Conservation (phyloP, 2,888 invertebrate genomes). For the Xiphydria camelus region DNA sequence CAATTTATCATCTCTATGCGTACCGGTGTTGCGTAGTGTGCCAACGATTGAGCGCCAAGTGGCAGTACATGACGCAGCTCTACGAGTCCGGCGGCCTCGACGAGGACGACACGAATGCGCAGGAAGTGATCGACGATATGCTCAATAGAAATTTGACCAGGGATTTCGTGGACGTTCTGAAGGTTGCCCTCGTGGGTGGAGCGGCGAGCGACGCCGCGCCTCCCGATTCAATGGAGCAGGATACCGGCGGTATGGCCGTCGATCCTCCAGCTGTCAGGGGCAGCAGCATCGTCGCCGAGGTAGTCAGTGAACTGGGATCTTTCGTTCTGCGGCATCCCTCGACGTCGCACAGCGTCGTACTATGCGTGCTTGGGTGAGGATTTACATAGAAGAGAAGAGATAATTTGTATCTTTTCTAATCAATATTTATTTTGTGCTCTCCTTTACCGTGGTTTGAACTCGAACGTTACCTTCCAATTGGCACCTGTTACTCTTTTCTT, state of each 20-base stretch:
- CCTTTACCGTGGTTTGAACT: neutral
- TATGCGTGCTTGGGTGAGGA: constrained; percentile 64
- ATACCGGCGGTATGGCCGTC: constrained; percentile 73
- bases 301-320: constrained; percentile 80
- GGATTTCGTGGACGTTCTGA: constrained; percentile 84
- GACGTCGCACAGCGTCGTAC: constrained; percentile 67
- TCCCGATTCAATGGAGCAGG: constrained; percentile 67
- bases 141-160: constrained; percentile 82
- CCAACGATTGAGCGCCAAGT: constrained; percentile 71
- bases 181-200: constrained; percentile 76
- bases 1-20: no score
- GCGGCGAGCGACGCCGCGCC: constrained; percentile 61
- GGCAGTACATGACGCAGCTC: constrained; percentile 78
- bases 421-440: no score
- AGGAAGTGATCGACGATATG: constrained; percentile 85
- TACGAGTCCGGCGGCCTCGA: constrained; percentile 77
- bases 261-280: constrained; percentile 58
- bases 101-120: constrained; percentile 74
- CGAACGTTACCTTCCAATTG: no score
- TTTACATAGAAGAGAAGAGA: no score
- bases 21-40: constrained; percentile 56
- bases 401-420: neutral
- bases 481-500: no score
- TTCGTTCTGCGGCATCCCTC: constrained; percentile 70
- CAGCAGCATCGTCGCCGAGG: constrained; percentile 65